Base-by-base conservation (phyloP, 2,113 vertebrate genomes). In the Ifrita kowaldi region DNA sequence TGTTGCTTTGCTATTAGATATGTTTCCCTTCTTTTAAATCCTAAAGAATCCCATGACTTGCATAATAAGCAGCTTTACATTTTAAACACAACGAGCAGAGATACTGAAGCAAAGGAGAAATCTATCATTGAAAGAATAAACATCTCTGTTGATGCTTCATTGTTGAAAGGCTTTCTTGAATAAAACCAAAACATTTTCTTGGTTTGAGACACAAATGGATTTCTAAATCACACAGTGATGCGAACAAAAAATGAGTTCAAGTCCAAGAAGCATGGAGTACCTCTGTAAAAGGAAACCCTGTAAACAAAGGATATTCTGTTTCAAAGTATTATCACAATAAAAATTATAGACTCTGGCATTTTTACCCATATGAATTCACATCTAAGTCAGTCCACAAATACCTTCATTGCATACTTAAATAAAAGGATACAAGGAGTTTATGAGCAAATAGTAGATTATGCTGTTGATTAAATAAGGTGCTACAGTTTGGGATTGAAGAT, bases 11-110 rank as follows among this genome's bases (percentile, higher is more conserved):
- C 78, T 95, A 87, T 87, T 88, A 94, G 82, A 90, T 87, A 84
- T 82, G n/a, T 64, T 93, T 93, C 83, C 23, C 37, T 90, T 84
- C 90, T 93, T 84, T 71, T 11, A 83, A 92, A 75, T 80, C 84
- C 76, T 89, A 49, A 94, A 96, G 85, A 75, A 75, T 90, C 84
- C 65, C 73, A 75, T 35, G 64, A 85, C 75, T 93, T 73, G 77
- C 89, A 91, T 24, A 11, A 86, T 92, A 96, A 95, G 52, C 76
- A 93, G 90, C 93, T 96, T 95, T 97, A 94, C 44, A 62, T 92
- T 97, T 97, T 81, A 89, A 95, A 93, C 52, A 92, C 83, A 75
- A 78, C 75, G 22, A 93, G n/a, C 26, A n/a, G 16, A 90, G 73
- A 78, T 50, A 92, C 24, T 37, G 37, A 90, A 84, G 76, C 30